Conservation (phyloP, 2,113 vertebrate genomes). For the Pterocles burchelli region DNA sequence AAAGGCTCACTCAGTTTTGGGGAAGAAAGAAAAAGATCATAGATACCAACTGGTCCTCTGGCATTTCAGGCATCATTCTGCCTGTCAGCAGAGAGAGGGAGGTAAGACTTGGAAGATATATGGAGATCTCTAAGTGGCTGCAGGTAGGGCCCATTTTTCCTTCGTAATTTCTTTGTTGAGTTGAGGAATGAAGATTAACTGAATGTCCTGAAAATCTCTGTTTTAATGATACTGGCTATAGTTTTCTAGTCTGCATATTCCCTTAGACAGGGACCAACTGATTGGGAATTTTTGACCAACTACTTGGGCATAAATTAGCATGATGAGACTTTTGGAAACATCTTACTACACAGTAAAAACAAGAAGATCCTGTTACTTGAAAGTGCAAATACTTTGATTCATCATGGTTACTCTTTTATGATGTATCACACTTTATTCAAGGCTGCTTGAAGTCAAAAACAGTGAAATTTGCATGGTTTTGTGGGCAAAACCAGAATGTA, state of each 20-base stretch:
- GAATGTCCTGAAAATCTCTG: background rate
- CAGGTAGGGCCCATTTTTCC: background rate
- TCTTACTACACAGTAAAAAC: background rate
- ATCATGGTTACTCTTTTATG: background rate
- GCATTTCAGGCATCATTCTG: background rate
- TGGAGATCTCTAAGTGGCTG: background rate
- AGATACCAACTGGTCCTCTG: background rate
- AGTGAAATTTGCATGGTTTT: background rate
- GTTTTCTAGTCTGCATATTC: background rate
- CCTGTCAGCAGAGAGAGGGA: background rate
- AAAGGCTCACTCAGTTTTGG: background rate
- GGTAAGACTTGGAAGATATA: background rate
- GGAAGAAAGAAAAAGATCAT: background rate
- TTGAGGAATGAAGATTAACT: background rate
- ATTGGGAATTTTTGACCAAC: background rate
- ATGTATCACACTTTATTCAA: background rate
- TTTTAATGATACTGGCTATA: background rate
- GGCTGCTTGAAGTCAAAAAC: background rate
- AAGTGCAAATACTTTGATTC: background rate
- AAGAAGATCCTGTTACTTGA: background rate
- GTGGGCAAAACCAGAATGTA: background rate
- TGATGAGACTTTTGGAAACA: background rate
- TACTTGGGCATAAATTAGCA: background rate
- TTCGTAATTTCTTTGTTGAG: background rate
- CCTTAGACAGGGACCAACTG: background rate